These are phyloP conservation scores for Apodemia zela DNA, from an alignment of 2,888 invertebrate species.

Conservation along the genomic window DNA sequence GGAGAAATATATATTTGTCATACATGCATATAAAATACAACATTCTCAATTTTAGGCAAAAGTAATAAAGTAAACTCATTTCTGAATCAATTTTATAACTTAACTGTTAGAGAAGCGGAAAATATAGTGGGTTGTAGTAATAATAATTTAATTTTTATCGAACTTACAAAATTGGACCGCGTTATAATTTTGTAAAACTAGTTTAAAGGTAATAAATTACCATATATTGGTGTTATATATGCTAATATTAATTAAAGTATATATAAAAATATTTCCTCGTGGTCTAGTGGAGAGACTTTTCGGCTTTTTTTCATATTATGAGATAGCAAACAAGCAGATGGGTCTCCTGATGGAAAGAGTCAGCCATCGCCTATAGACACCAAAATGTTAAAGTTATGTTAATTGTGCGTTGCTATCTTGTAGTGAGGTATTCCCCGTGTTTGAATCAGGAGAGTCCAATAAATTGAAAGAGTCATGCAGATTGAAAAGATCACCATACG, in stretches of 20 bases:
- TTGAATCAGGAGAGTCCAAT: too few species aligned
- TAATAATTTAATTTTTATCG: neutral
- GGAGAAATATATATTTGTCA: too few species aligned
- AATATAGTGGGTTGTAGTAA: neutral
- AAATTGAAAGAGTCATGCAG: too few species aligned
- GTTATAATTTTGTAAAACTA: neutral
- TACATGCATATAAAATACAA: neutral
- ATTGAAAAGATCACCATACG: too few species aligned
- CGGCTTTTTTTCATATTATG: too few species aligned
- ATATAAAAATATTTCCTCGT: neutral
- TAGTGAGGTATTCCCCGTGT: too few species aligned
- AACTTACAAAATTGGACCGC: neutral
- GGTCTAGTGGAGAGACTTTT: too few species aligned
- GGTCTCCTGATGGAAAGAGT: too few species aligned
- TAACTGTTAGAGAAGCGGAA: neutral
- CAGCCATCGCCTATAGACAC: too few species aligned
- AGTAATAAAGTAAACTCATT: neutral
- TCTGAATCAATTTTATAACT: neutral
- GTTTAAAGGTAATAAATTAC: neutral
- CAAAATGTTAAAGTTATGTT: too few species aligned
- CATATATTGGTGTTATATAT: constrained; percentile 1
- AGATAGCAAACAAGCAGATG: too few species aligned
- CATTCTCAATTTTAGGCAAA: neutral
- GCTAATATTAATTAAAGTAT: constrained; percentile 1
- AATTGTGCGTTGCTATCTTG: too few species aligned